Evolutionary conservation across 2,888 invertebrate species (phyloP), one percentile per base, ranked within the genome.

Genomic region (Diaperis boleti): DNA sequence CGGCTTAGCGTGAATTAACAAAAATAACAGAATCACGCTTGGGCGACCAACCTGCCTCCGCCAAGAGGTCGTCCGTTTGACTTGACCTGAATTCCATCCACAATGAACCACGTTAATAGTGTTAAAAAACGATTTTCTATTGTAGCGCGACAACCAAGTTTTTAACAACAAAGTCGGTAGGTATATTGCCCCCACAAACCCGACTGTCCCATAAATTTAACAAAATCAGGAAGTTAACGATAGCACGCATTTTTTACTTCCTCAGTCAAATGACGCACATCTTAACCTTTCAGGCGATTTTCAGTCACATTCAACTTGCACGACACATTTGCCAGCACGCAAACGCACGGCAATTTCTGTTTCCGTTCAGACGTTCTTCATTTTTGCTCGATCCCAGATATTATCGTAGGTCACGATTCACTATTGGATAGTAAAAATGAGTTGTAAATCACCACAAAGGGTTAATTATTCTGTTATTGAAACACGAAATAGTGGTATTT

Each of bases 341-440:
- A 52, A 60, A 60, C 60, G 52, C 60, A 44, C 29, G 13, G 10
- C 44, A 45, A 39, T 54, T 54, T 41, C 11, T 31, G 42, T 13
- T 54, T 54, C 54, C 49, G 49, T 42, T 31, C 22, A 13, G 11
- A 37, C 50, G 59, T 41, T 52, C 52, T 39, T 50, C 60, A 33
- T 44, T 52, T 60, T 50, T 52, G 31, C 42, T 33, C 45, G 42
- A 44, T 26, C 11, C 20, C 13, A 22, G 35, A 29, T 60, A 60
- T 60, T 60, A 47, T 11, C 52, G 15, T 60, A 60, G 60, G 60
- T 60, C 60, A 60, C 52, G 60, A 60, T 20, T 33, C 31, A 42
- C 54, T 41, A 26, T 54, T 54, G 29, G 31, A 26, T 37, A 39
- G 26, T 6, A 26, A 26, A 20, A 26, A 26, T 26, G 26, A 26